Evolutionary conservation across 1,140 invertebrate genomes (phyloP).

Genomic region (Heliconius melpomene): DNA sequence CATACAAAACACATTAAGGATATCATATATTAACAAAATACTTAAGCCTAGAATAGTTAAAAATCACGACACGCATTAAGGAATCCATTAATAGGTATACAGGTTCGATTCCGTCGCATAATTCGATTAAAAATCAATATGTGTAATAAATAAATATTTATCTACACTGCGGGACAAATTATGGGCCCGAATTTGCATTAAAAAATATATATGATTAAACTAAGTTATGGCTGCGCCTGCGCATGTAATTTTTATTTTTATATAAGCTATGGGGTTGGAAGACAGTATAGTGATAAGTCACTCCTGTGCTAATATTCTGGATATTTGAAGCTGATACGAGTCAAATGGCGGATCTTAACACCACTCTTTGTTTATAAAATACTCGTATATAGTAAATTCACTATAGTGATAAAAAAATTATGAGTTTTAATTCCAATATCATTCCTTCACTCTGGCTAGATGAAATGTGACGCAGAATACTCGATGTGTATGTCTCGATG

Average conservation of each 20-base stretch:
- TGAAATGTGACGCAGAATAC: no score
- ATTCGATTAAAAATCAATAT: slow-evolving; percentile 11
- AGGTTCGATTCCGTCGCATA: background rate
- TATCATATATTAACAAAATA: slow-evolving; percentile 7
- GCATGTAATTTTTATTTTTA: background rate
- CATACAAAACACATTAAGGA: background rate
- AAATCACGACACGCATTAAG: slow-evolving; percentile 6
- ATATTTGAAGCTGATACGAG: no score
- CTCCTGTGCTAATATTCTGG: background rate
- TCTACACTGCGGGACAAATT: background rate
- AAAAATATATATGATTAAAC: background rate
- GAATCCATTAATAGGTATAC: background rate
- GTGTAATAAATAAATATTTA: slow-evolving; percentile 5
- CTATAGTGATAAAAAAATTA: no score
- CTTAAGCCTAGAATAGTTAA: slow-evolving; percentile 3
- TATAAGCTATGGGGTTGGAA: background rate
- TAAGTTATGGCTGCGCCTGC: background rate
- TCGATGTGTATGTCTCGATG: no score
- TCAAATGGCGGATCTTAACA: background rate
- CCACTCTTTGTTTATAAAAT: no score
- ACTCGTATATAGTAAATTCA: no score
- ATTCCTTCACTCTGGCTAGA: no score
- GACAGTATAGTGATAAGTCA: background rate
- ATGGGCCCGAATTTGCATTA: background rate
- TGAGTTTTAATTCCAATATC: no score